phyloP scores from a whole-genome alignment of 2,797 vertebrate species.

The Anisognathus igniventris region DNA sequence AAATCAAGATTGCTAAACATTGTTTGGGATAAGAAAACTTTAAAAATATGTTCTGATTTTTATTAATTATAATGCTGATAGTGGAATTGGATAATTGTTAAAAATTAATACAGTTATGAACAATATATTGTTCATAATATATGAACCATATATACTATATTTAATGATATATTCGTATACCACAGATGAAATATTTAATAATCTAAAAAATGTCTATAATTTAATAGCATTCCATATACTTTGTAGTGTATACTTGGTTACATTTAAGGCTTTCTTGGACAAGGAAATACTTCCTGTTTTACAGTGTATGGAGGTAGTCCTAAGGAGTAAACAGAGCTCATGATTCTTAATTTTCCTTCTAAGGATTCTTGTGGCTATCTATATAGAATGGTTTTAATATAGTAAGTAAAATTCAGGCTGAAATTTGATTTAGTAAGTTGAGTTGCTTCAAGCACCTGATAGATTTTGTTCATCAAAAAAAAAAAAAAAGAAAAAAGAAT shows the following conservation, averaged over 20 bases:
- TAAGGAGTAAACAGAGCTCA: background rate
- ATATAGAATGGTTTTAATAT: background rate
- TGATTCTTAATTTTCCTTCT: background rate
- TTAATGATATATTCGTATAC: background rate
- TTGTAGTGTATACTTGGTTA: background rate
- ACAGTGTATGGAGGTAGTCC: background rate
- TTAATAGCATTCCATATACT: background rate
- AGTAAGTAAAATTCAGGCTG: background rate
- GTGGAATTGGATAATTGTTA: background rate
- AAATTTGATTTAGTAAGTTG: background rate
- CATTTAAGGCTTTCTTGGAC: background rate
- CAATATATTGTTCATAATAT: background rate
- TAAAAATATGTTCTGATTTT: background rate
- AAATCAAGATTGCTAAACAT: background rate
- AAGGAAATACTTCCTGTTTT: background rate
- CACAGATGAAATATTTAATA: background rate
- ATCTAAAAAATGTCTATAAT: background rate
- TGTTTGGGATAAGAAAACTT: background rate
- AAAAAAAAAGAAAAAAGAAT: too few relatives aligned
- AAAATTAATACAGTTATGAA: background rate
- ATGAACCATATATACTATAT: background rate
- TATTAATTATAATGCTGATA: background rate
- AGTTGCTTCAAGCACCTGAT: background rate
- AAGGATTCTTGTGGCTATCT: background rate
- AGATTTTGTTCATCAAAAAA: background rate